Conservation (phyloP, 2,888 invertebrate genomes). For the Ochropleura plecta region DNA sequence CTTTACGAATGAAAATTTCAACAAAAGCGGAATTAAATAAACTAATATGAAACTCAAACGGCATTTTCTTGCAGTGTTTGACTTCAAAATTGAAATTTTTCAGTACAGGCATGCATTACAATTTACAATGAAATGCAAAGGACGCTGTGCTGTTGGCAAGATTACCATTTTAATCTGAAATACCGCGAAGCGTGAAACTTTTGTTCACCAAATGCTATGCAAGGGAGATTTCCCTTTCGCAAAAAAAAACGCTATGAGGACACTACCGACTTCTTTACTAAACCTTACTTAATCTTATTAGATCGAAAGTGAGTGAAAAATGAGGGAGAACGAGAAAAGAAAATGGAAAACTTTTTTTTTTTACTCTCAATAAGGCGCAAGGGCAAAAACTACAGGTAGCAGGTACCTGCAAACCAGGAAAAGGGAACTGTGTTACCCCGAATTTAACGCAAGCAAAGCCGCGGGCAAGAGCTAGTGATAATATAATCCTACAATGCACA, state of each 20-base stretch:
- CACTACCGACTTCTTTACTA: not conserved
- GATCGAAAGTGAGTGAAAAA: no score
- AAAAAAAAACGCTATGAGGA: not conserved
- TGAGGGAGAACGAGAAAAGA: no score
- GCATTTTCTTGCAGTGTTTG: conserved; percentile 3
- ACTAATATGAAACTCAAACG: conserved; percentile 22
- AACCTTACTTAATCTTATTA: no score
- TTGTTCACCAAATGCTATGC: not conserved
- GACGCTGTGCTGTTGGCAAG: not conserved
- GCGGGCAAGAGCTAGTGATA: no score
- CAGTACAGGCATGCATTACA: conserved; percentile 13
- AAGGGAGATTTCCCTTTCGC: not conserved
- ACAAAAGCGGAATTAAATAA: conserved; percentile 3
- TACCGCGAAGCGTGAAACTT: conserved; percentile 16
- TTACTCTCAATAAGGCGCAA: no score
- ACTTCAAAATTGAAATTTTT: conserved; percentile 44
- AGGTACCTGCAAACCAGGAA: no score
- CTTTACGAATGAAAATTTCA: conserved; percentile 23
- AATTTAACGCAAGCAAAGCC: no score
- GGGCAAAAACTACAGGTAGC: no score
- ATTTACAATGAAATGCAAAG: conserved; percentile 24
- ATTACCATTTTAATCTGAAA: conserved; percentile 53
- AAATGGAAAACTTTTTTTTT: no score
- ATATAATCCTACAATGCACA: no score
- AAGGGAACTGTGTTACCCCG: no score